Evolutionary conservation across 1,140 invertebrate species (phyloP).

Genomic region (Pseudomyrmex dendroicus): DNA sequence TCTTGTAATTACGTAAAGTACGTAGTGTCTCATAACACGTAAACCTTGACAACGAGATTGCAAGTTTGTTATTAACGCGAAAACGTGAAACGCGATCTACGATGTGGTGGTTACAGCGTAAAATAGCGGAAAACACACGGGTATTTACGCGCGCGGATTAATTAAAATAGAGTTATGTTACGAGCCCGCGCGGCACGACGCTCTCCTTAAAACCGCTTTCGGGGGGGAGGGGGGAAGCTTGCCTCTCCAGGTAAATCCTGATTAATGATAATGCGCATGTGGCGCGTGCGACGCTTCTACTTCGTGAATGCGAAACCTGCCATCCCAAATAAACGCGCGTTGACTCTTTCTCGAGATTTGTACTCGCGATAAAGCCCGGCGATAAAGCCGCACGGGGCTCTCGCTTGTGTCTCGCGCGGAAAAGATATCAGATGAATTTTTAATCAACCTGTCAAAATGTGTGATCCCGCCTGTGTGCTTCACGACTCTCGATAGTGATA

Average conservation of each 20-base stretch:
- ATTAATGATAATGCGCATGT: constrained; percentile 16
- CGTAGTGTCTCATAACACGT: constrained; percentile 20
- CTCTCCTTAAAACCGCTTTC: constrained; percentile 44
- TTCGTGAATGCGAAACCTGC: constrained; percentile 1
- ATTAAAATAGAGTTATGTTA: constrained; percentile 57
- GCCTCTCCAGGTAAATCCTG: constrained; percentile 28
- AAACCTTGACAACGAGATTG: neutral
- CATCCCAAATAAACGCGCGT: neutral
- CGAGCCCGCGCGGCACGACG: neutral
- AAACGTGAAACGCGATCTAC: constrained; percentile 9
- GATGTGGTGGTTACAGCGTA: neutral
- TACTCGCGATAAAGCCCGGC: neutral
- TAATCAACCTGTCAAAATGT: neutral
- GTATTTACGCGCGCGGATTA: constrained; percentile 41
- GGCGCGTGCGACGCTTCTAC: neutral
- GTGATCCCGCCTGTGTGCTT: neutral
- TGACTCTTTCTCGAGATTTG: neutral
- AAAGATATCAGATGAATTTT: neutral
- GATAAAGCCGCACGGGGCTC: neutral
- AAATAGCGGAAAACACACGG: constrained; percentile 17
- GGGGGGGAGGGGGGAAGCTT: neutral
- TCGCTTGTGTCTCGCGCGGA: no score
- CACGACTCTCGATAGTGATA: constrained; percentile 13
- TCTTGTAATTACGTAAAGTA: constrained; percentile 17
- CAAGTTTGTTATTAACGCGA: neutral